These are phyloP conservation scores for Erythrocercus mccallii DNA, from an alignment of 2,113 vertebrate species.

Conservation along the genomic window DNA sequence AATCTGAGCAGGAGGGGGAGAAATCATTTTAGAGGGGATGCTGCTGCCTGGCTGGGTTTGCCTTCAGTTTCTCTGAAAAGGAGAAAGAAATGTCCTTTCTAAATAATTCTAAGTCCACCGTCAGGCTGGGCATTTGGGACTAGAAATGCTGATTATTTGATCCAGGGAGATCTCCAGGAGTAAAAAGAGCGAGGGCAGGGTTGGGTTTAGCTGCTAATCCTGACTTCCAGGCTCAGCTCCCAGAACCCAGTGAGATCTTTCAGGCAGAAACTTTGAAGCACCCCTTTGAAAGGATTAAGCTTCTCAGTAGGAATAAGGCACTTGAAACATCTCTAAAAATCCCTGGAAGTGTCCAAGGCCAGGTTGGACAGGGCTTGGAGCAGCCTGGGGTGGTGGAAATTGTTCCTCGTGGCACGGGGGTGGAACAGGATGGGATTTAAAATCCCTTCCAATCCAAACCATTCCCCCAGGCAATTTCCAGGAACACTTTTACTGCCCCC, in stretches of 20 bases:
- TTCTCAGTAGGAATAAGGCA: not conserved
- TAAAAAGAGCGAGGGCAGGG: not conserved
- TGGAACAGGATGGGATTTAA: not conserved
- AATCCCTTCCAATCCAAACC: not conserved
- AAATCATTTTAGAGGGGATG: not conserved
- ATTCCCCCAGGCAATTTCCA: not conserved
- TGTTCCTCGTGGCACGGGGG: not conserved
- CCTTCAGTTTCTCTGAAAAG: not conserved
- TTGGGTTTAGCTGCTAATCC: not conserved
- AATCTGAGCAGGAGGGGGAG: not conserved
- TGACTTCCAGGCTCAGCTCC: not conserved
- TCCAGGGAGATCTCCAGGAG: not conserved
- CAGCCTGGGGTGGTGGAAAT: not conserved
- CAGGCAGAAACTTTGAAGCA: not conserved
- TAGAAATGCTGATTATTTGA: not conserved
- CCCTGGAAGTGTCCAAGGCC: not conserved
- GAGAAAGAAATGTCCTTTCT: not conserved
- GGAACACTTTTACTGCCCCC: not conserved
- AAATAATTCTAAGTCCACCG: not conserved
- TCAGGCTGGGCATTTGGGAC: not conserved
- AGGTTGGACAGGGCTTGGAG: not conserved
- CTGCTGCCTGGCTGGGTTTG: not conserved
- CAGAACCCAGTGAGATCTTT: not conserved
- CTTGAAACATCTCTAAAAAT: not conserved
- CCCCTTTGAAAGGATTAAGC: not conserved